Evolutionary conservation across 1,140 invertebrate species (phyloP).

Genomic region (Temnothorax longispinosus): DNA sequence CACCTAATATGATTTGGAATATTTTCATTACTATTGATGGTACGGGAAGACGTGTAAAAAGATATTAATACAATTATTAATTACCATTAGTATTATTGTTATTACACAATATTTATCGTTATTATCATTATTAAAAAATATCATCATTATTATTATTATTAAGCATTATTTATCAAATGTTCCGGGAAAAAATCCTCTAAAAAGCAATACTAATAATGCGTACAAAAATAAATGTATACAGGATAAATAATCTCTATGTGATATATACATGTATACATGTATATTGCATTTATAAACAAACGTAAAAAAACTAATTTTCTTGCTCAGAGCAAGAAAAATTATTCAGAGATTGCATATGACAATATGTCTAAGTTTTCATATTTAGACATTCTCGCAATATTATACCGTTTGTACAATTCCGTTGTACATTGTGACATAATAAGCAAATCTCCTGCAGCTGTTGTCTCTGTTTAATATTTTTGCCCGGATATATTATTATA

Average conservation of each 20-base stretch:
- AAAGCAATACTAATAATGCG: background rate
- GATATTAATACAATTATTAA: conserved; percentile 13
- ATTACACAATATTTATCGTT: background rate
- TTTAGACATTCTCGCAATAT: background rate
- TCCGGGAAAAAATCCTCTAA: background rate
- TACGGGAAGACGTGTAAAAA: conserved; percentile 14
- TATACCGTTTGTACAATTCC: background rate
- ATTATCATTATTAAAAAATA: background rate
- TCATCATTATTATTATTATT: background rate
- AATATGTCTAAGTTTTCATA: background rate
- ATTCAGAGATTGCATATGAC: background rate
- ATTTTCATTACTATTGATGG: background rate
- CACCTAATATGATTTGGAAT: background rate
- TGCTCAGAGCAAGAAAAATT: background rate
- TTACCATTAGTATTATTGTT: conserved; percentile 15
- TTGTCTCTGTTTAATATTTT: background rate
- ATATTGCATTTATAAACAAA: background rate
- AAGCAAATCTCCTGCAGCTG: background rate
- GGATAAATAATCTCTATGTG: background rate
- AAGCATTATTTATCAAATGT: conserved; percentile 15
- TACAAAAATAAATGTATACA: background rate
- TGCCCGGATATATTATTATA: background rate
- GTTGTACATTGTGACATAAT: background rate
- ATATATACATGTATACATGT: background rate
- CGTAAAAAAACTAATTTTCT: background rate